Percentiles rank a stretch among this genome's conserved stretches.
Evolutionary conservation across 1,140 invertebrate species (phyloP).

Genomic region (Magallana gigas): DNA sequence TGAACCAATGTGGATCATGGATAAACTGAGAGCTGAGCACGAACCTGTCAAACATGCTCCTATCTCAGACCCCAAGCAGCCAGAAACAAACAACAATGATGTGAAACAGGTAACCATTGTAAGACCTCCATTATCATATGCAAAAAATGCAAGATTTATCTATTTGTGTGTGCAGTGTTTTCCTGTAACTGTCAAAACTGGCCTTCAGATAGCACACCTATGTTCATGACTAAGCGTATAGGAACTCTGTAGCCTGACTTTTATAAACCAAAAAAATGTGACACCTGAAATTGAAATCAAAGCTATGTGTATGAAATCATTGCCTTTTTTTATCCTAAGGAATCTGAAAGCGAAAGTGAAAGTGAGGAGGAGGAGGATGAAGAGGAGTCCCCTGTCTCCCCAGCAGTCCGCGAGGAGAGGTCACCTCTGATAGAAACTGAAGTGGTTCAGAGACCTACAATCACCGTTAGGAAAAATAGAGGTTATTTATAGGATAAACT

Average conservation of each 20-base stretch:
- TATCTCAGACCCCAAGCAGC: background rate
- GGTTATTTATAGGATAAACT: background rate
- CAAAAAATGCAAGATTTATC: slow-evolving; percentile 6
- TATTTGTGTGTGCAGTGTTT: background rate
- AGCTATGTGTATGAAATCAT: background rate
- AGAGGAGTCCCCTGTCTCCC: too few species aligned
- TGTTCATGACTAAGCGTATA: slow-evolving; percentile 3
- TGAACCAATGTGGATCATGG: slow-evolving; percentile 24
- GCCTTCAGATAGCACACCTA: background rate
- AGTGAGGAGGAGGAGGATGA: slow-evolving; percentile 13
- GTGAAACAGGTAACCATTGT: slow-evolving; percentile 14
- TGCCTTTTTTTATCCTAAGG: background rate
- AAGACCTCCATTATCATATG: background rate
- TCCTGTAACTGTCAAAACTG: background rate
- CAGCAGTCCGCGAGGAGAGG: background rate
- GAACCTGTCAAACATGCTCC: background rate
- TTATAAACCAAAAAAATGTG: too few species aligned
- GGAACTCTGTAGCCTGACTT: background rate
- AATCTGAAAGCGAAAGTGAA: slow-evolving; percentile 30
- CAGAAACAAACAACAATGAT: slow-evolving; percentile 33
- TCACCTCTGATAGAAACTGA: slow-evolving; percentile 3
- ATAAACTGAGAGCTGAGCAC: background rate
- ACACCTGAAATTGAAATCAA: background rate
- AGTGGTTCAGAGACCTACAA: slow-evolving; percentile 12
- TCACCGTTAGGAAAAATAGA: background rate